phyloP scores from a whole-genome alignment of 2,888 invertebrate species.

The Lepas anatifera region DNA sequence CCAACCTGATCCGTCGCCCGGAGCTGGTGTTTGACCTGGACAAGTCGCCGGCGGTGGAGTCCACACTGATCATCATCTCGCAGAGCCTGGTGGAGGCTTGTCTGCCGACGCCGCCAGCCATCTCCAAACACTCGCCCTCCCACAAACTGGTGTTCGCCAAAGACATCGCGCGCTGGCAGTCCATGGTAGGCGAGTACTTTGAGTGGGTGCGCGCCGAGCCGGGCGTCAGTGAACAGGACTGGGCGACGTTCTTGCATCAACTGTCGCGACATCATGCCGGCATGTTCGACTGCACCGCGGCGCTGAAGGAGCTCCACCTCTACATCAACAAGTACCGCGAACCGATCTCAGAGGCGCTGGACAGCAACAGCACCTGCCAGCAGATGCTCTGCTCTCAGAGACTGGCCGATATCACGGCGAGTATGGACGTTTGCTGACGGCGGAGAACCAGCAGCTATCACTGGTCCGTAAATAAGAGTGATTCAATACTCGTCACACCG shows the following conservation, averaged over 20 bases:
- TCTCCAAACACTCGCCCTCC: conserved; percentile 91
- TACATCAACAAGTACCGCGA: conserved; percentile 94
- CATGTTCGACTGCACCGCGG: conserved; percentile 88
- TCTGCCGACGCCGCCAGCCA: conserved; percentile 58
- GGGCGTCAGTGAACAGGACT: conserved; percentile 83
- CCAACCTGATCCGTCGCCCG: conserved; percentile 92
- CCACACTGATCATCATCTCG: conserved; percentile 85
- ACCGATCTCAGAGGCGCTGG: conserved; percentile 48
- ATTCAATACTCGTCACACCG: no score
- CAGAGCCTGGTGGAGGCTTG: conserved; percentile 96
- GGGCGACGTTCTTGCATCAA: conserved; percentile 88
- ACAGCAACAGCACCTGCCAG: not conserved
- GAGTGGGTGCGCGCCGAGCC: conserved; percentile 72
- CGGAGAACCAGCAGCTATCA: no score
- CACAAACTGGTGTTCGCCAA: conserved; percentile 92
- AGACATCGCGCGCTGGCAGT: conserved; percentile 84
- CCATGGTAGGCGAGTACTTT: conserved; percentile 85
- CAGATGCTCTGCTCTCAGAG: not conserved
- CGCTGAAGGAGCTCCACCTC: conserved; percentile 91
- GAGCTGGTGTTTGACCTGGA: conserved; percentile 94
- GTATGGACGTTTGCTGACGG: no score
- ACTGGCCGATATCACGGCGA: no score
- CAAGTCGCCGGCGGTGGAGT: conserved; percentile 83
- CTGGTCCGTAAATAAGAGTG: no score
- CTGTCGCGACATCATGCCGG: conserved; percentile 77